Evolutionary conservation across 2,888 invertebrate genomes (phyloP).

Genomic region (Rosalia funebris): DNA sequence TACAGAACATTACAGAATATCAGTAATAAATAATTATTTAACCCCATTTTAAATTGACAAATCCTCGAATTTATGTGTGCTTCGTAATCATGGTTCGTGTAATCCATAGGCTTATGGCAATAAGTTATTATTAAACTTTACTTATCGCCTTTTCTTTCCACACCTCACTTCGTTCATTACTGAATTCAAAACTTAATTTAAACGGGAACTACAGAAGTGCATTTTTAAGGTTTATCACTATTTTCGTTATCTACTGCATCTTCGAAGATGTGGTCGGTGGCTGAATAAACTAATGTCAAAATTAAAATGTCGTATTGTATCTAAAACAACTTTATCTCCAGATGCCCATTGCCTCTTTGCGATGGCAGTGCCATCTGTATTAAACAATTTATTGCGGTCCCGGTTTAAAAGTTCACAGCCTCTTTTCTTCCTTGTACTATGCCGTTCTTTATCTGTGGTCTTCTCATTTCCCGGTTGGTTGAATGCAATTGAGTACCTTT

Average conservation of each 20-base stretch:
- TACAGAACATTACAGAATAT: slow-evolving; percentile 32
- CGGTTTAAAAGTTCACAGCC: slow-evolving; percentile 62
- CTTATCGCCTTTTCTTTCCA: slow-evolving; percentile 54
- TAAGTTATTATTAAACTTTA: slow-evolving; percentile 58
- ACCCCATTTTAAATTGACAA: slow-evolving; percentile 59
- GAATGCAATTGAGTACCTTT: slow-evolving; percentile 63
- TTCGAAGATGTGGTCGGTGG: neutral
- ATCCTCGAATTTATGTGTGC: slow-evolving; percentile 55
- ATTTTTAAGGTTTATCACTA: neutral
- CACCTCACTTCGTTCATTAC: slow-evolving; percentile 47
- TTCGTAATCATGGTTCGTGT: slow-evolving; percentile 56
- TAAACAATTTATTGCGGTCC: slow-evolving; percentile 60
- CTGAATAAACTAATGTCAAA: slow-evolving; percentile 55
- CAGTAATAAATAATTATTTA: slow-evolving; percentile 57
- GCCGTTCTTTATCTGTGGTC: slow-evolving; percentile 58
- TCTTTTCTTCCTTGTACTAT: slow-evolving; percentile 50
- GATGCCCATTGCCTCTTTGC: slow-evolving; percentile 60
- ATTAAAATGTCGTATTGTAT: slow-evolving; percentile 61
- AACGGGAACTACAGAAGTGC: neutral
- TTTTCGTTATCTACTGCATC: slow-evolving; percentile 7
- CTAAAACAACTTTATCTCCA: slow-evolving; percentile 62
- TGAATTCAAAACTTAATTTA: slow-evolving; percentile 34
- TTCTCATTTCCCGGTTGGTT: slow-evolving; percentile 65
- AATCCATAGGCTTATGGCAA: slow-evolving; percentile 56
- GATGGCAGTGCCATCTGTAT: slow-evolving; percentile 62